Evolutionary conservation across 2,113 vertebrate genomes (phyloP).

Genomic region (Holacanthus passer): DNA sequence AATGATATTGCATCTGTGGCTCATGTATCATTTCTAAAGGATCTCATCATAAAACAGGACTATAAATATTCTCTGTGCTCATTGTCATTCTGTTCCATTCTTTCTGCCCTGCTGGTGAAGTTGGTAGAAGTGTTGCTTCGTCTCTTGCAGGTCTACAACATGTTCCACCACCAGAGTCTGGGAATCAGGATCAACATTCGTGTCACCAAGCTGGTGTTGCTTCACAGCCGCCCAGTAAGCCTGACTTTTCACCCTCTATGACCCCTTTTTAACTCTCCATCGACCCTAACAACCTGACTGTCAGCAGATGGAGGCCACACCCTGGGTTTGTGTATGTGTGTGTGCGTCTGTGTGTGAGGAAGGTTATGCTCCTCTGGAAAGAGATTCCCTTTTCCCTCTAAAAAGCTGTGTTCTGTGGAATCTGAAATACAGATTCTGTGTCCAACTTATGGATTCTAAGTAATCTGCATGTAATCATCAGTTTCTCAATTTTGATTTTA

Average conservation of each 20-base stretch:
- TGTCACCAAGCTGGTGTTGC: conserved; percentile 94
- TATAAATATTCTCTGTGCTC: not conserved
- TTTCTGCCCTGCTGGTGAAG: not conserved
- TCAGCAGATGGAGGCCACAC: not conserved
- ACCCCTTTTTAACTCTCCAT: conserved; percentile 2
- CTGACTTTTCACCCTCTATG: conserved; percentile 16
- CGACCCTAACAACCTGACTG: conserved; percentile 1
- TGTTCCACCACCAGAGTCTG: conserved; percentile 96
- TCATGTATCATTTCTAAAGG: not conserved
- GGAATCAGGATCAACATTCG: conserved; percentile 92
- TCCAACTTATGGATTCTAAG: not conserved
- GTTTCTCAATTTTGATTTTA: not conserved
- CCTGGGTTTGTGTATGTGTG: not conserved
- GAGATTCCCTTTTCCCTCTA: not conserved
- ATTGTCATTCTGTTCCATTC: not conserved
- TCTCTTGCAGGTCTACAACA: conserved; percentile 92
- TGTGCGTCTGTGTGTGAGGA: not conserved
- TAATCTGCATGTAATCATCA: not conserved
- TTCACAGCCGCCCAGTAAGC: conserved; percentile 94
- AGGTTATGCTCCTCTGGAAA: not conserved
- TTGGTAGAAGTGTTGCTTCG: not conserved
- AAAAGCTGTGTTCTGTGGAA: not conserved
- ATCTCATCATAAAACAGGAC: not conserved
- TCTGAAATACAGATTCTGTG: not conserved
- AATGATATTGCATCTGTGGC: not conserved